phyloP scores from a whole-genome alignment of 2,888 invertebrate species.

The Rhogogaster chlorosoma region DNA sequence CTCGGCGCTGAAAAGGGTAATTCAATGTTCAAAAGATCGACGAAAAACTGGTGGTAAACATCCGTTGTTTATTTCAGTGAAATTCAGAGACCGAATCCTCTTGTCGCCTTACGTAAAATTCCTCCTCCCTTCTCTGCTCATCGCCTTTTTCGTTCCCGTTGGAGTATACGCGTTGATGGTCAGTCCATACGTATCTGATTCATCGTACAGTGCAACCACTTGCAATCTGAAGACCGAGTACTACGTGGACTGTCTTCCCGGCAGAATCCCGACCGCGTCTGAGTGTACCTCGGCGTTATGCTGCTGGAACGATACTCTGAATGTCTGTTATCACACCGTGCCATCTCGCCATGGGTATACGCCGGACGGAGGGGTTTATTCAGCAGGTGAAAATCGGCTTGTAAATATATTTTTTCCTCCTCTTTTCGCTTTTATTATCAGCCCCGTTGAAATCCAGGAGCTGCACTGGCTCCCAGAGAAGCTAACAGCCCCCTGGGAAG shows the following conservation, averaged over 20 bases:
- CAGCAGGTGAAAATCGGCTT: constrained; percentile 1
- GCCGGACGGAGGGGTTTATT: constrained; percentile 62
- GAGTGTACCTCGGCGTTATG: constrained; percentile 78
- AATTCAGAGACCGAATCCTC: constrained; percentile 57
- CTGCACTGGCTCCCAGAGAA: constrained; percentile 56
- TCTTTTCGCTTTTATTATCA: not conserved
- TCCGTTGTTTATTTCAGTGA: constrained; percentile 45
- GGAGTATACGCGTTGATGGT: constrained; percentile 57
- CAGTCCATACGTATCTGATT: constrained; percentile 48
- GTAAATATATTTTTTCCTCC: not conserved
- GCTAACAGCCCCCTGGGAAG: constrained; percentile 69
- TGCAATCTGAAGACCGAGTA: constrained; percentile 62
- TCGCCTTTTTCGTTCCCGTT: constrained; percentile 55
- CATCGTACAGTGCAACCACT: constrained; percentile 54
- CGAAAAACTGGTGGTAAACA: not conserved
- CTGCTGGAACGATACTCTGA: constrained; percentile 78
- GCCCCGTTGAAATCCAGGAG: constrained; percentile 36
- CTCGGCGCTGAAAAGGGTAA: not conserved
- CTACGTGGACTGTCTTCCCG: constrained; percentile 65
- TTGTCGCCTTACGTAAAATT: constrained; percentile 60
- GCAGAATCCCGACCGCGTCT: constrained; percentile 65
- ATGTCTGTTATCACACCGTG: constrained; percentile 80
- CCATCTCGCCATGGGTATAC: constrained; percentile 80
- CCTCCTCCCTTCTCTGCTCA: constrained; percentile 58
- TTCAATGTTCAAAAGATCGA: not conserved